Base-by-base conservation (phyloP, 2,113 vertebrate genomes). In the Stictonetta naevosa region DNA sequence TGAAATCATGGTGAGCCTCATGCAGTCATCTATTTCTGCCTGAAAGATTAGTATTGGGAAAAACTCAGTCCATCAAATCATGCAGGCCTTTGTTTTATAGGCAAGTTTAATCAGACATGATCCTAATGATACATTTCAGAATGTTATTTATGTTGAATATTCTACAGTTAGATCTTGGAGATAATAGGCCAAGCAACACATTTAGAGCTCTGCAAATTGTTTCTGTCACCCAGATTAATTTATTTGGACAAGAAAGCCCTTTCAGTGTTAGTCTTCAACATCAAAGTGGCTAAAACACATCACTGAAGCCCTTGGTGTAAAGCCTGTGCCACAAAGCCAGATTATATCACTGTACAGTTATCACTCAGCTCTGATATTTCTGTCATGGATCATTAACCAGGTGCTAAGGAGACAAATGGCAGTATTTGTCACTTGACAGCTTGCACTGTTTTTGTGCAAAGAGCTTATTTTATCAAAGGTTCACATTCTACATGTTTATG, bases 351-450 rank as follows among this genome's bases (percentile, higher is more conserved):
- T 89, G 67, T 56, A 86, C 88, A 78, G 92, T 93, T 91, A 91
- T 92, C 67, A 46, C 48, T 95, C 62, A 83, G 46, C 80, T 87
- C 78, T 86, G 74, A 73, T 96, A 75, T 93, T 89, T 75, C 74
- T 94, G 83, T 93, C 95, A 88, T 13, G 91, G 95, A 83, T 96
- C 95, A 94, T 95, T 95, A 95, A 36, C 75, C 87, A 91, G 88
- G 71, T 59, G 86, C 48, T 90, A 92, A 90, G 11, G 31, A 95
- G 77, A 97, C 75, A 97, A 96, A 90, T 88, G 88, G 80, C 64
- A 97, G 50, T 60, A 93, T 82, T 96, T 95, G 46, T 53, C 90
- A 79, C 53, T 77, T 96, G 84, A 93, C 73, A 92, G 89, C 85
- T 88, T 93, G 69, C 66, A 67, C 34, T 79, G 52, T 10, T 82